These are phyloP conservation scores for Tipula vernalis DNA, from an alignment of 2,888 invertebrate species.

Conservation along the genomic window DNA sequence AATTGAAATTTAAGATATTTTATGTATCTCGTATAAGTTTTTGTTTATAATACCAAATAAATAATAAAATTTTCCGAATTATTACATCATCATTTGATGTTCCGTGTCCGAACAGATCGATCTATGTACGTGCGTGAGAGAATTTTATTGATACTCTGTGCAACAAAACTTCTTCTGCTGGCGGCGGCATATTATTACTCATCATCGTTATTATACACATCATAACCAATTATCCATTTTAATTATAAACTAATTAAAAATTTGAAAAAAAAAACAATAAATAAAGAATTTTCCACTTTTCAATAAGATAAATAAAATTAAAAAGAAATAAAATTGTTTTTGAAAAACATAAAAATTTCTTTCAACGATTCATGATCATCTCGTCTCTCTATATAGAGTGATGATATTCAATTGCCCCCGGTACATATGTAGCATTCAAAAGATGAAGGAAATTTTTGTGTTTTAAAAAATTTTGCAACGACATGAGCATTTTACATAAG, in stretches of 20 bases:
- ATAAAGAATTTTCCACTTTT: neutral
- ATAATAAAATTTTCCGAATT: neutral
- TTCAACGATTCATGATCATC: neutral
- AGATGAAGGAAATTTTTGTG: neutral
- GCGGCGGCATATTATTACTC: neutral
- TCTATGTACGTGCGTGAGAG: neutral
- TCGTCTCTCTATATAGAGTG: neutral
- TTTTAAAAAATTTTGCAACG: neutral
- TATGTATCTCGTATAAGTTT: neutral
- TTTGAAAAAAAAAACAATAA: neutral
- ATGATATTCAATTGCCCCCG: neutral
- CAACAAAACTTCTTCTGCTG: neutral
- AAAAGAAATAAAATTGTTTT: neutral
- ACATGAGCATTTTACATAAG: neutral
- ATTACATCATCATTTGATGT: neutral
- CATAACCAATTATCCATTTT: neutral
- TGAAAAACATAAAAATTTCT: neutral
- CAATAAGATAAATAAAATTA: neutral
- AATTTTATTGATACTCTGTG: neutral
- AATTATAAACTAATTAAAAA: neutral
- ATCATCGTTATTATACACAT: neutral
- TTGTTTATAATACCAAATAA: neutral
- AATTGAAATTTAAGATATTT: neutral
- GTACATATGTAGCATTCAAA: neutral
- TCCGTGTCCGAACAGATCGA: neutral